phyloP scores from a whole-genome alignment of 2,113 vertebrate genomes.

The Chaetodon auriga region DNA sequence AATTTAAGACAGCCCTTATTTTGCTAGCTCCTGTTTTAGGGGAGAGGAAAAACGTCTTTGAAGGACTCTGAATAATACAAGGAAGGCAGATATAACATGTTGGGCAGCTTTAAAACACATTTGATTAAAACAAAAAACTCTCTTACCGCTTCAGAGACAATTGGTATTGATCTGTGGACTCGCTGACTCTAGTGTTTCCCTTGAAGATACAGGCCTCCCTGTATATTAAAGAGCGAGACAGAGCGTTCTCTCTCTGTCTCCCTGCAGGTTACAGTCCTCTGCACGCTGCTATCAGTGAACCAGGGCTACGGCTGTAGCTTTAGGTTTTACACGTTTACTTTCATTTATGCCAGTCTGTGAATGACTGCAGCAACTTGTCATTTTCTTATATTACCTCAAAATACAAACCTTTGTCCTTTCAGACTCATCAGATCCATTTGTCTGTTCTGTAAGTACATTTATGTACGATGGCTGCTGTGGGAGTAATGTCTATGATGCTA shows the following conservation, averaged over 20 bases:
- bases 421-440: neutral
- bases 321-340: neutral
- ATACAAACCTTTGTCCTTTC: neutral
- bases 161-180: neutral
- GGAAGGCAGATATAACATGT: neutral
- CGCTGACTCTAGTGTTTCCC: neutral
- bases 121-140: neutral
- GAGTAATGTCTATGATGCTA: constrained; percentile 45
- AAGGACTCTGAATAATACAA: neutral
- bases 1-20: neutral
- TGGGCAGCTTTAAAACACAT: neutral
- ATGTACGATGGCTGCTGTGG: constrained; percentile 54
- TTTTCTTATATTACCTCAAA: neutral
- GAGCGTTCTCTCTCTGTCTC: neutral
- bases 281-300: neutral
- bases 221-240: neutral
- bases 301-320: neutral
- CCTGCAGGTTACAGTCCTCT: neutral
- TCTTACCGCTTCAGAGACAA: too few relatives aligned
- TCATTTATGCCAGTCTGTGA: neutral
- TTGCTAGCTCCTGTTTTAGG: neutral
- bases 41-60: neutral
- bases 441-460: neutral
- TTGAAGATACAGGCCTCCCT: neutral
- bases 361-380: neutral